Percentiles rank a stretch among this genome's conserved stretches.
Evolutionary conservation across 2,113 vertebrate genomes (phyloP).

Genomic region (Laticauda colubrina): DNA sequence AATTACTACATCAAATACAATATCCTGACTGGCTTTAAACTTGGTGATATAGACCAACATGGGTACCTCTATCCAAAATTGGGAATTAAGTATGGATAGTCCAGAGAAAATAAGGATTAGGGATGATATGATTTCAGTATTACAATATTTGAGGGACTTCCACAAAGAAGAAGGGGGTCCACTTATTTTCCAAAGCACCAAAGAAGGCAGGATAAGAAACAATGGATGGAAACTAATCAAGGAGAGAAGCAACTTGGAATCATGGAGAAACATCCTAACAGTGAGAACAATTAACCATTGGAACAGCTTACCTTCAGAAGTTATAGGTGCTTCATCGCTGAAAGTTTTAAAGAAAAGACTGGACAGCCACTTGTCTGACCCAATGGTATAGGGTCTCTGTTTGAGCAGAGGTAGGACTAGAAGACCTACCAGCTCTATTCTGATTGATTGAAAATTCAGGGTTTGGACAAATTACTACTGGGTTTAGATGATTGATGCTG

Average conservation of each 20-base stretch:
- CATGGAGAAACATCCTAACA: background rate
- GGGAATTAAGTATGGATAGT: background rate
- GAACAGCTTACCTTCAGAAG: background rate
- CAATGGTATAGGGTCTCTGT: background rate
- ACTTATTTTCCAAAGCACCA: background rate
- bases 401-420: background rate
- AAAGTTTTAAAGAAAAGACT: background rate
- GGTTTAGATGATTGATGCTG: constrained; percentile 20
- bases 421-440: background rate
- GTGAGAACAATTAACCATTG: background rate
- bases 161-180: background rate
- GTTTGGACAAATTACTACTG: background rate
- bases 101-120: too few relatives aligned
- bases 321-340: background rate
- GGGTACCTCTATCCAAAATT: background rate
- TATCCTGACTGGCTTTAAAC: background rate
- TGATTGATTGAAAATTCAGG: background rate
- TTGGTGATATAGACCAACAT: background rate
- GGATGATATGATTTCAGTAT: too few relatives aligned
- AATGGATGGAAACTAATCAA: background rate
- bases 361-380: background rate
- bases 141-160: background rate
- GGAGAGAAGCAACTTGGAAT: background rate
- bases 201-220: background rate
- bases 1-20: background rate